Percentiles rank a stretch among this genome's conserved stretches.
Conservation (phyloP, 2,113 vertebrate genomes). For the Merops nubicus region DNA sequence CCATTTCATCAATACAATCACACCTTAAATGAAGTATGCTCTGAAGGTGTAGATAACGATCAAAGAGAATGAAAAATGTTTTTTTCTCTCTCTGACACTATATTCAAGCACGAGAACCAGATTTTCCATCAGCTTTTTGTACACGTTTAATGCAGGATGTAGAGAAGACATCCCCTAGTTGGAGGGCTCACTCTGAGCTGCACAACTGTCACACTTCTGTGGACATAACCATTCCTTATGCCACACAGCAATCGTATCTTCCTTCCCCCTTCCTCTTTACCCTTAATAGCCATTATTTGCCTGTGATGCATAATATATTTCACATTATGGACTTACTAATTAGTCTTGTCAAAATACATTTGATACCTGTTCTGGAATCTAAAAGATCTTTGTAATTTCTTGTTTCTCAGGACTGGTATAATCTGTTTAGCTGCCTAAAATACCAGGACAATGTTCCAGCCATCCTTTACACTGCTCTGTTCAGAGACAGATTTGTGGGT, state of each 20-base stretch:
- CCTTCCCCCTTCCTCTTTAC: not conserved
- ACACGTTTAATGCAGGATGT: not conserved
- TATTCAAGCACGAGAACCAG: not conserved
- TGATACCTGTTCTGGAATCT: not conserved
- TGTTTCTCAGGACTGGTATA: not conserved
- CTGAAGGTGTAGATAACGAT: not conserved
- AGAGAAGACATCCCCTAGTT: not conserved
- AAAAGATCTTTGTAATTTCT: not conserved
- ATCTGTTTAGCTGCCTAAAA: not conserved
- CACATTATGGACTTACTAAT: not conserved
- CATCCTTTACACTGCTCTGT: not conserved
- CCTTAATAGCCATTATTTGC: not conserved
- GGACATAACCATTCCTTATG: not conserved
- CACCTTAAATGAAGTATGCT: not conserved
- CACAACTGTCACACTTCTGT: fast-evolving
- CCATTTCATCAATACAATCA: not conserved
- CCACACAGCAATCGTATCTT: not conserved
- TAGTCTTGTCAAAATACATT: not conserved
- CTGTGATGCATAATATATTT: not conserved
- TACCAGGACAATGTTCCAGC: not conserved
- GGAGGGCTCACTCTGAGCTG: not conserved
- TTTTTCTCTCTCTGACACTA: not conserved
- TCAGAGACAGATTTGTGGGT: not conserved
- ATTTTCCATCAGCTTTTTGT: not conserved
- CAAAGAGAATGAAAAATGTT: not conserved